phyloP scores from a whole-genome alignment of 1,140 invertebrate species.

The Cotesia chilonis region DNA sequence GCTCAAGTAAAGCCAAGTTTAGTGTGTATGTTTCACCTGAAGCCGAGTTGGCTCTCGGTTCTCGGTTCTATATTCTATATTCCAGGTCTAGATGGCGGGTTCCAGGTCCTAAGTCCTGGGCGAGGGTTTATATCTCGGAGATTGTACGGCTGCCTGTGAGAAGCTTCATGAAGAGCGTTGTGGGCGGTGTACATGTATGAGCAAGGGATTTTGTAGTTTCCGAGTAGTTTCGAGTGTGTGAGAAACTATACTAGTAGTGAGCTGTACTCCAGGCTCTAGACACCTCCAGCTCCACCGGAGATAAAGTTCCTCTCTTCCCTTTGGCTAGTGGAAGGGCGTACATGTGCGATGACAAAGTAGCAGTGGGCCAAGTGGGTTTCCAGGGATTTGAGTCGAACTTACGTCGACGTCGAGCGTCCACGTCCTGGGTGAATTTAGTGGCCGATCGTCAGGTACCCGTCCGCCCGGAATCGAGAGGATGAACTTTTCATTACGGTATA shows the following conservation, averaged over 20 bases:
- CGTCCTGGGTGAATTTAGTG: constrained; percentile 26
- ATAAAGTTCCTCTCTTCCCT: background rate
- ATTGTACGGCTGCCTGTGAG: background rate
- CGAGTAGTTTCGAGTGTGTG: too few relatives aligned
- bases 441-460: constrained; percentile 23
- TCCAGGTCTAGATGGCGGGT: too few relatives aligned
- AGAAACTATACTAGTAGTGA: too few relatives aligned
- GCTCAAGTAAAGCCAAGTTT: constrained; percentile 31
- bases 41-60: background rate
- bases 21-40: constrained; percentile 6
- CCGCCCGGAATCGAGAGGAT: constrained; percentile 32
- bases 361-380: constrained; percentile 30
- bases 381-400: constrained; percentile 41
- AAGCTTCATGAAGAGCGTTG: background rate
- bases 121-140: background rate
- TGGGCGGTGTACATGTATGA: too few relatives aligned
- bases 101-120: too few relatives aligned
- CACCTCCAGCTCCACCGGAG: background rate
- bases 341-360: constrained; percentile 2
- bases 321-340: background rate
- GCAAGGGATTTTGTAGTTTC: too few relatives aligned
- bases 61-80: constrained; percentile 5
- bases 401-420: constrained; percentile 13
- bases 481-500: constrained; percentile 30
- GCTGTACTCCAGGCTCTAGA: too few relatives aligned